Base-by-base conservation (phyloP, 1,140 invertebrate genomes). In the Neuroterus valhalla region DNA sequence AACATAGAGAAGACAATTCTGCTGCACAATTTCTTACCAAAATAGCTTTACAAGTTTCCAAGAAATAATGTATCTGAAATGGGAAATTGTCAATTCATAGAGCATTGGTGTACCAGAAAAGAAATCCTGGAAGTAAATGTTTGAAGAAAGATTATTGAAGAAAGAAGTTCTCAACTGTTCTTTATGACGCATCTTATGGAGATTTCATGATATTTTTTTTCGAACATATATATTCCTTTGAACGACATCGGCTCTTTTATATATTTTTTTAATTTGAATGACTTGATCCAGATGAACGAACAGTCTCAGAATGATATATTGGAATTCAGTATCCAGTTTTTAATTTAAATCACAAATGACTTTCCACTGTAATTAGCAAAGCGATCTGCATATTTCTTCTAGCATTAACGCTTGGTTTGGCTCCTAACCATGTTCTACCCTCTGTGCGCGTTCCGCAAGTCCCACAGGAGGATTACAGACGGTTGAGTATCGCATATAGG, bases 291-390 rank as follows among this genome's bases (percentile, higher is more conserved):
- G 26, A 8, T 1, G 1, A 62, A 31, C 31, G 15, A 15, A 0
- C 14, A 26, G n/a, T 62, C 14, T 15, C 26, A 31, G 31, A 62
- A 3, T 14, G 23, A 62, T 38, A 62, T 31, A 62, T 62, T 62
- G 23, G 14, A 31, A 31, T 31, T 31, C 26, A 62, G 23, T 5
- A 62, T 23, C 31, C 19, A 15, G 55, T 38, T 62, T 3, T 14
- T 15, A 62, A 62, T 62, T 62, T 38, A 62, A 62, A 62, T 62
- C 31, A 62, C 55, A 62, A 62, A 62, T 23, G 31, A 62, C 26
- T 62, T 62, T 62, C 55, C 55, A 23, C 55, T 62, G 55, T 62
- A 62, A 62, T 62, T 62, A 62, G 55, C 55, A 62, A 62, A 62
- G 55, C 55, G 55, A 62, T 62, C 55, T 62, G 55, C 55, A 62